Evolutionary conservation across 2,113 vertebrate species (phyloP).

Genomic region (Miniopterus natalensis): DNA sequence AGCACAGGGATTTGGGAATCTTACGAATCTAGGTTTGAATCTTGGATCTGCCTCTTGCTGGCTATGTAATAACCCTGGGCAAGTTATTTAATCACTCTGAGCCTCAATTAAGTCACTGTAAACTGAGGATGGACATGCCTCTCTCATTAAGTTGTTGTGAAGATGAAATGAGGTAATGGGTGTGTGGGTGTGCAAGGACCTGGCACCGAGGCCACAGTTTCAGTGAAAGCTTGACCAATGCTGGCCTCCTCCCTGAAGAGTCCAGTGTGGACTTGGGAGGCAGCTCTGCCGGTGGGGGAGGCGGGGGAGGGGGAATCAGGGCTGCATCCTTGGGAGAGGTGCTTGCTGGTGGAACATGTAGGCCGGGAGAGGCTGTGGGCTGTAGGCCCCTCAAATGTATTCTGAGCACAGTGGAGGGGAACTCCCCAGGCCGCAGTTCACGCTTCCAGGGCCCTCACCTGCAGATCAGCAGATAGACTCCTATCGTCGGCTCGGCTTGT

Average conservation of each 20-base stretch:
- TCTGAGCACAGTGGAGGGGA: conserved; percentile 73
- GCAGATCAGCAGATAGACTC: conserved; percentile 87
- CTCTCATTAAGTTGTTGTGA: conserved; percentile 73
- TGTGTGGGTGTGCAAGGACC: conserved; percentile 21
- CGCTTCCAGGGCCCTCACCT: conserved; percentile 84
- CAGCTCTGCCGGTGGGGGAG: neutral
- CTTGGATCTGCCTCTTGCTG: conserved; percentile 60
- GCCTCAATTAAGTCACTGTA: conserved; percentile 73
- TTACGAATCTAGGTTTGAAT: conserved; percentile 40
- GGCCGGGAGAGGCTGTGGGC: conserved; percentile 60
- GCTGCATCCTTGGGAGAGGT: neutral
- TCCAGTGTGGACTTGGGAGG: neutral
- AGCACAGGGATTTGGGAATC: neutral
- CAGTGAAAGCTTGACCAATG: neutral
- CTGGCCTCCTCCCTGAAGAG: neutral
- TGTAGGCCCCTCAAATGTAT: conserved; percentile 75
- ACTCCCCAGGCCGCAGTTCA: conserved; percentile 67
- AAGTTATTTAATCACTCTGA: conserved; percentile 67
- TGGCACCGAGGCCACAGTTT: conserved; percentile 43
- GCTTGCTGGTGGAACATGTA: conserved; percentile 65
- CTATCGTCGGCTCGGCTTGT: conserved; percentile 73
- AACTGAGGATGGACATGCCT: conserved; percentile 41
- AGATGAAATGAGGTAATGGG: conserved; percentile 77
- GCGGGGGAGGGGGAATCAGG: neutral
- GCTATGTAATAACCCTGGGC: conserved; percentile 63